A percentile compares a stretch with the other conserved stretches of the same genome.
Evolutionary conservation across 2,888 invertebrate genomes (phyloP).

Genomic region (Steinernema hermaphroditum): DNA sequence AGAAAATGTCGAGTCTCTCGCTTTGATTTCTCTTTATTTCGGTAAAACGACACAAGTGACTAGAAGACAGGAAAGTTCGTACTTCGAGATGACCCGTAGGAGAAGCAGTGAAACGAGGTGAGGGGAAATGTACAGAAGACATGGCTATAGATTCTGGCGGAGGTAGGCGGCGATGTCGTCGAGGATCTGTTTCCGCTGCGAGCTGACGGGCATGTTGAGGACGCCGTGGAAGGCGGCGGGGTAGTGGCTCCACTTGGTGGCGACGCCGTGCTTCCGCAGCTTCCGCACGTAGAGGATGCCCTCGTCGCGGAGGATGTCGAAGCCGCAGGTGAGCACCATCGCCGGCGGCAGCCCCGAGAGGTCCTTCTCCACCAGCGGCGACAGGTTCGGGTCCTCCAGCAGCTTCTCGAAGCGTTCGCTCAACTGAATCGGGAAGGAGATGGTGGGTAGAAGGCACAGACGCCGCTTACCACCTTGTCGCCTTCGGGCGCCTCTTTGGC

Average conservation of each 20-base stretch:
- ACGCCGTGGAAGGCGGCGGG: slow-evolving; percentile 55
- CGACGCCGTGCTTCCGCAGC: slow-evolving; percentile 46
- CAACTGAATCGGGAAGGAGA: background rate
- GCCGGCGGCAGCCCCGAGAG: slow-evolving; percentile 53
- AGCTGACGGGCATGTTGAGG: slow-evolving; percentile 60
- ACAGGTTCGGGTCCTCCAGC: slow-evolving; percentile 50
- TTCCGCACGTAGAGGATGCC: slow-evolving; percentile 58
- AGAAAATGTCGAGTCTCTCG: background rate
- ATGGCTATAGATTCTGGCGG: slow-evolving; percentile 28
- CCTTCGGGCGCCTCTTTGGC: background rate
- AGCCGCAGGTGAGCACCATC: slow-evolving; percentile 57
- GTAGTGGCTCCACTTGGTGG: slow-evolving; percentile 49
- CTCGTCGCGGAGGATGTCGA: slow-evolving; percentile 63
- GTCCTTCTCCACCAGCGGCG: slow-evolving; percentile 55
- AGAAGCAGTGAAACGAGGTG: slow-evolving; percentile 21
- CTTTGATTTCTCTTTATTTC: background rate
- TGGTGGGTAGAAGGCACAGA: slow-evolving; percentile 18
- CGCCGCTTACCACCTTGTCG: slow-evolving; percentile 24
- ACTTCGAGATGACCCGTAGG: slow-evolving; percentile 16
- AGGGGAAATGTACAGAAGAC: slow-evolving; percentile 17
- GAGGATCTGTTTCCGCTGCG: slow-evolving; percentile 50
- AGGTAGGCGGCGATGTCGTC: slow-evolving; percentile 49
- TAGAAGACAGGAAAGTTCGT: background rate
- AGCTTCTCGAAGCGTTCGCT: slow-evolving; percentile 23
- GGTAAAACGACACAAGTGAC: background rate